Conservation (phyloP, 2,888 invertebrate genomes). For the Sesia apiformis region DNA sequence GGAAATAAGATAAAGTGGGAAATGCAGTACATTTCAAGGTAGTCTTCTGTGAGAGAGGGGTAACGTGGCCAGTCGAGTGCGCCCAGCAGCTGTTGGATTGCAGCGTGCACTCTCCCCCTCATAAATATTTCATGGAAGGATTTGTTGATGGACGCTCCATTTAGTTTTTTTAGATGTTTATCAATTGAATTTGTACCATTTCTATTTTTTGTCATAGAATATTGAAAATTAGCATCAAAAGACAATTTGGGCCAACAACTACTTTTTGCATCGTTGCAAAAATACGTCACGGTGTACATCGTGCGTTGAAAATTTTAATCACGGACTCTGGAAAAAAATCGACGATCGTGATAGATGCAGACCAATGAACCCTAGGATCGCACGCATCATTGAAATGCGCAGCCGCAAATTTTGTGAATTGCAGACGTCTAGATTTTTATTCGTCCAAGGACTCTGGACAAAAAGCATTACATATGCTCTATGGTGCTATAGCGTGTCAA, state of each 20-base stretch:
- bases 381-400: slow-evolving; percentile 64
- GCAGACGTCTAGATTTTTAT: slow-evolving; percentile 62
- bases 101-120: no score
- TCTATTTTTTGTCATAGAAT: neutral
- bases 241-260: slow-evolving; percentile 31
- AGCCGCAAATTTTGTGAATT: slow-evolving; percentile 62
- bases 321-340: slow-evolving; percentile 31
- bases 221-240: slow-evolving; percentile 37
- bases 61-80: no score
- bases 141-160: neutral
- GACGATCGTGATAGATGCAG: slow-evolving; percentile 38
- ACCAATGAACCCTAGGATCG: slow-evolving; percentile 57
- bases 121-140: neutral
- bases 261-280: slow-evolving; percentile 58
- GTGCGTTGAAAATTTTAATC: slow-evolving; percentile 64
- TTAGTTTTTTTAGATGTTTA: neutral
- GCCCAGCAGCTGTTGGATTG: no score
- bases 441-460: slow-evolving; percentile 45
- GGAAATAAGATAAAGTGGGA: no score
- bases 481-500: slow-evolving; percentile 28
- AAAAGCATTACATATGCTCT: slow-evolving; percentile 27
- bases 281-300: slow-evolving; percentile 46
- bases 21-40: no score
- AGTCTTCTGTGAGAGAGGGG: no score
- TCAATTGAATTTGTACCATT: neutral